A percentile compares a stretch with the other conserved stretches of the same genome.
Conservation (phyloP, 2,797 vertebrate species). For the Crax fasciolata region DNA sequence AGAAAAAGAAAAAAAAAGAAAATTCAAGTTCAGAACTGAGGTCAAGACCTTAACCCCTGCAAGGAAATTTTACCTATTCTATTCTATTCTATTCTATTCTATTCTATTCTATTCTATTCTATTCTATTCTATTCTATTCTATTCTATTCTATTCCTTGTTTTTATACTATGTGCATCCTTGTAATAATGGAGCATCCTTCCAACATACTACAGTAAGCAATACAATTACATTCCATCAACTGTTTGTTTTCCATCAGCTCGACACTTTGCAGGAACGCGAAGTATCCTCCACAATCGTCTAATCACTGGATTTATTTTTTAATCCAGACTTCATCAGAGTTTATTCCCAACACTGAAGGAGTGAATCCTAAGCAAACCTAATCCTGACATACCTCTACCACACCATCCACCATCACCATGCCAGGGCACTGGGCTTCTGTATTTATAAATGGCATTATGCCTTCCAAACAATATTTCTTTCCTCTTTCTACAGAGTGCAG, state of each 20-base stretch:
- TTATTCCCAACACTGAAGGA: background rate
- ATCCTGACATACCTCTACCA: background rate
- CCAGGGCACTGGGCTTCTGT: background rate
- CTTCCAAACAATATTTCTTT: constrained; percentile 30
- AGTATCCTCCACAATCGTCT: background rate
- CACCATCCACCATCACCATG: background rate
- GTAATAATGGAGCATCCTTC: background rate
- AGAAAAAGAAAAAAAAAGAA: background rate
- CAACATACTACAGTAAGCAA: background rate
- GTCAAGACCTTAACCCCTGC: background rate
- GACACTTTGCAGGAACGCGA: background rate
- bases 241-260: background rate
- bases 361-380: background rate
- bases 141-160: no score
- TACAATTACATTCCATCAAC: background rate
- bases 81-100: background rate
- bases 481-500: background rate
- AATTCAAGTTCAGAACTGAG: background rate
- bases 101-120: background rate
- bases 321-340: background rate
- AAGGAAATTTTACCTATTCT: background rate
- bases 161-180: background rate
- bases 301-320: background rate
- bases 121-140: background rate
- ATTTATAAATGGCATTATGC: constrained; percentile 47